Evolutionary conservation across 2,797 vertebrate genomes (phyloP), one percentile per base, ranked within the genome.

Genomic region (Spinibarbus caldwelli): DNA sequence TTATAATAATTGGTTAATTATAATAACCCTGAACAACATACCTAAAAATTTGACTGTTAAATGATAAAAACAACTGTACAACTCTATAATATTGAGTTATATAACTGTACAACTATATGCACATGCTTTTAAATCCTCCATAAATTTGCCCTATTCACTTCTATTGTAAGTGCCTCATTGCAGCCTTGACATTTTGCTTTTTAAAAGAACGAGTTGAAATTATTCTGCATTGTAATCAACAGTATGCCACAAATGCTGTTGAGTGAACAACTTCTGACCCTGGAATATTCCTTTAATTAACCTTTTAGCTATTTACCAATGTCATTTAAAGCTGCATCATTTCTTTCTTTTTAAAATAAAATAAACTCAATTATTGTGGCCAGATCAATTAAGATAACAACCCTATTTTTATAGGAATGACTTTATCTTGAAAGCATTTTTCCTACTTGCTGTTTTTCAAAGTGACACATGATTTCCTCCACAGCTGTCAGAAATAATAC

Each of bases 331-430:
- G 73, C 66, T 85, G 80, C 91, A 85, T 92, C 88, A 89, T 82
- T 93, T 86, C 86, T 81, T 80, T 89, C 90, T 75, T n/a, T 83
- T 57, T 31, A 54, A 88, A 92, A 92, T 92, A 92, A 76, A 93
- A 93, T 91, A 91, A 78, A 93, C 91, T 73, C 4, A 81, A 83
- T 86, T 82, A 62, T 57, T 79, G 87, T 84, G 82, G 76, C 54
- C 26, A 85, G 83, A 90, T 89, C 87, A 86, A 86, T 92, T 89
- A 85, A 82, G 88, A 90, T 90, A 91, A 91, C 80, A 78, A 19
- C 79, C 62, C 43, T 43, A 36, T 36, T 86, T 52, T 86, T 38
- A 45, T 47, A 59, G 66, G 47, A 77, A 78, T 62, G 0, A 43
- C 54, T 29, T 62, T 26, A 11, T 62, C 38, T 43, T 64, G 11